Evolutionary conservation across 2,888 invertebrate species (phyloP), one percentile per base, ranked within the genome.

Genomic region (Drosophila neotestacea): DNA sequence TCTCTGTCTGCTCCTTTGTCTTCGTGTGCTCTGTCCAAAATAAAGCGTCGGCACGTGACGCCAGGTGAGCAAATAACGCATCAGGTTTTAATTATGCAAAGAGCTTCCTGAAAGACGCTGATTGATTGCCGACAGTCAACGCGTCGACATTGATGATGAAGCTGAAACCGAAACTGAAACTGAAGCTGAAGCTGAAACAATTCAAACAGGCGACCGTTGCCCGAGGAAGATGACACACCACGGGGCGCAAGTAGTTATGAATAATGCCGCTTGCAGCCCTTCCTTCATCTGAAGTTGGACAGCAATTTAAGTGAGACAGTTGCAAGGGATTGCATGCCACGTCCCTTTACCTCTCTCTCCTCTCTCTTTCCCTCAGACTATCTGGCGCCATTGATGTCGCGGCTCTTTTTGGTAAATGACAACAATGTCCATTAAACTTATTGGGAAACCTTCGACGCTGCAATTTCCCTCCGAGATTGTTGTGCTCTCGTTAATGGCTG

Each of bases 61-160:
- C 27, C 70, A 63, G 55, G 71, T 51, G 75, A 75, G 65, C 64
- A 69, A 73, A 85, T 78, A 85, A 78, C 85, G 76, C 86, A 83
- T 83, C 81, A 73, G 81, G 70, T 83, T 83, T 85, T 83, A 83
- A 83, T 83, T 83, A 83, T 83, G 83, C 81, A 85, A 83, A 83
- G 72, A 83, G 83, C 83, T 59, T 55, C 67, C 56, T 62, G 68
- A 73, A 61, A 70, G 63, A 56, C 74, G 74, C 84, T 86, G 84
- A 84, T 84, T 84, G 84, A 84, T 84, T 79, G 81, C 67, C 67
- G 71, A 74, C 81, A 70, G 74, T 67, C 70, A 32, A 30, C 56
- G 61, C 52, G 47, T 42, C 59, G 63, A 72, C 69, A 73, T 61
- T 48, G 64, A 65, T 69, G 72, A 73, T 44, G 47, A 52, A 44